Evolutionary conservation across 1,140 invertebrate species (phyloP), one percentile per base, ranked within the genome.

Genomic region (Whitmania pigra): DNA sequence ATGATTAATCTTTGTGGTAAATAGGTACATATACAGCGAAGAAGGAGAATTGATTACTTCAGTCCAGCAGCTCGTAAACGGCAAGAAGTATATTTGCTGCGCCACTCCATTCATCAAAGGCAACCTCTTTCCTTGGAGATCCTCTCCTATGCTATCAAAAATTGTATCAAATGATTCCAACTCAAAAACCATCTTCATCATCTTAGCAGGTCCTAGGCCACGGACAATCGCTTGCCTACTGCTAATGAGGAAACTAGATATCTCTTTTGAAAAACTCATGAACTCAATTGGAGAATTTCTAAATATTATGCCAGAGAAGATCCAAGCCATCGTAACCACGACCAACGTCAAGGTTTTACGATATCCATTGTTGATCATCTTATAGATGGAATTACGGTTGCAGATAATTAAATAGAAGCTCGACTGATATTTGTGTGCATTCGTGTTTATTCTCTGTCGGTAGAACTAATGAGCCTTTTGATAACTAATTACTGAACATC

Each of bases 151-250:
- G 22, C 9, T 63, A 7, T 25, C 22, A 22, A 63, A 63, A 63
- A 63, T 63, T 22, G 22, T 25, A 22, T 22, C 22, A 22, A 22
- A 25, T 18, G 57, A 63, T 63, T 63, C 57, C 57, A 63, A 63
- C 57, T 22, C 57, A 22, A 63, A 63, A 63, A 63, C 57, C 57
- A 63, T 63, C 57, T 63, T 63, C 57, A 63, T 63, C 22, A 63
- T 63, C 57, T 15, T 63, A 5, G 57, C 57, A 22, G 57, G 57
- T 22, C 29, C 29, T 3, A 63, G 57, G 29, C 57, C 57, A 31
- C 11, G 57, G 57, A 63, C 57, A 18, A 63, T 63, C 20, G 57
- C 57, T 11, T 63, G 57, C 20, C 15, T 63, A 22, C 57, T 63
- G 57, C 20, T 63, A 20, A 63, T 63, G 57, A 63, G 29, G 18